Evolutionary conservation across 2,888 invertebrate genomes (phyloP).

Genomic region (Dryadula phaetusa): DNA sequence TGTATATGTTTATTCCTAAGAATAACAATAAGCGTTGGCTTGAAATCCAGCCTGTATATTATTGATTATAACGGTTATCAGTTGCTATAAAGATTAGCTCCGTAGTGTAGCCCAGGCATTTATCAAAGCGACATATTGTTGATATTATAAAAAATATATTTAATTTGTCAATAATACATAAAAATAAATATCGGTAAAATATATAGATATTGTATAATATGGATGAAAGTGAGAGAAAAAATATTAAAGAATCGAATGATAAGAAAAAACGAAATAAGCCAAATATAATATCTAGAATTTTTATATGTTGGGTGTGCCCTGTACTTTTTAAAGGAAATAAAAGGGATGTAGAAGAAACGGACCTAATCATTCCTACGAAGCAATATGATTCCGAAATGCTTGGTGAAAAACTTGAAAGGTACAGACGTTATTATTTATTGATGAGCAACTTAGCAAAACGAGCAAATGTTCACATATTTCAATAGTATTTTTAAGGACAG

Average conservation of each 20-base stretch:
- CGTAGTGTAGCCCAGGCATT: constrained; percentile 26
- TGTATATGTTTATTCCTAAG: too few species aligned
- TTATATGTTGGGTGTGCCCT: constrained; percentile 79
- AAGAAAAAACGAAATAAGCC: constrained; percentile 61
- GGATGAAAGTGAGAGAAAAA: constrained; percentile 34
- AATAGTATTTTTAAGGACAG: too few species aligned
- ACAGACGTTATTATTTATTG: constrained; percentile 65
- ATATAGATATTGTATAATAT: constrained; percentile 6
- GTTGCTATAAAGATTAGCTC: constrained; percentile 28
- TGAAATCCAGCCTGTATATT: constrained; percentile 30
- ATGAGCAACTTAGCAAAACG: too few species aligned
- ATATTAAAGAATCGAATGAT: constrained; percentile 31
- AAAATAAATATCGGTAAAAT: not conserved
- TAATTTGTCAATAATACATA: not conserved
- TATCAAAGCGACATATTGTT: not conserved
- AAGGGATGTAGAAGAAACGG: constrained; percentile 86
- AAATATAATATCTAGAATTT: constrained; percentile 68
- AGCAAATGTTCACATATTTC: too few species aligned
- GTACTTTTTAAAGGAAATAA: constrained; percentile 81
- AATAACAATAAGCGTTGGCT: too few species aligned
- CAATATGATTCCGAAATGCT: constrained; percentile 85
- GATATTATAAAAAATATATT: not conserved
- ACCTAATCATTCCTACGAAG: constrained; percentile 85
- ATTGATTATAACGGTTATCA: constrained; percentile 37
- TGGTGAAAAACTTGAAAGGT: constrained; percentile 85